A percentile compares a stretch with the other conserved stretches of the same genome.
Conservation (phyloP, 2,888 invertebrate species). For the Autographa gamma region DNA sequence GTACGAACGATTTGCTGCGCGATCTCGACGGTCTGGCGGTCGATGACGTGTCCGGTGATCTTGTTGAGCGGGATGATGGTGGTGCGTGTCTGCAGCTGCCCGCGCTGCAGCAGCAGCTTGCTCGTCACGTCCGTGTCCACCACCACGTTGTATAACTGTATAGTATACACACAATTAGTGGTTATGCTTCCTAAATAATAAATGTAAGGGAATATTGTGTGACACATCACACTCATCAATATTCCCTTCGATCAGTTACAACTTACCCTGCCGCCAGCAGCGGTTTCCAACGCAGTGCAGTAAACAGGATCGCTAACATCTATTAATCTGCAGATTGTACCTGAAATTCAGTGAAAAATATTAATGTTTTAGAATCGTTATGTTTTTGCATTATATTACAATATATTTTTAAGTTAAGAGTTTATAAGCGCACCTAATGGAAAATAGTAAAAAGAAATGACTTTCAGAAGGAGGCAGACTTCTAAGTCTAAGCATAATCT, state of each 20-base stretch:
- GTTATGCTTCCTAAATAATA: too few species aligned
- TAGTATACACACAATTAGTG: not conserved
- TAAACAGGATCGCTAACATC: constrained; percentile 91
- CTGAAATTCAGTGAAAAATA: constrained; percentile 74
- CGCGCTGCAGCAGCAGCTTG: constrained; percentile 94
- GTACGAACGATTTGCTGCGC: constrained; percentile 92
- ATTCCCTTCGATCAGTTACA: too few species aligned
- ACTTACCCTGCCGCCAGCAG: constrained; percentile 94
- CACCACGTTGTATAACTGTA: constrained; percentile 96
- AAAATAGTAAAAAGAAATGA: too few species aligned
- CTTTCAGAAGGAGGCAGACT: too few species aligned
- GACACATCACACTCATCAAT: too few species aligned
- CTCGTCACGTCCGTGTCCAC: constrained; percentile 96
- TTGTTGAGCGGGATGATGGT: constrained; percentile 98
- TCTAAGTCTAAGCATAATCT: too few species aligned
- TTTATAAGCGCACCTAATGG: too few species aligned
- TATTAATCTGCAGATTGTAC: constrained; percentile 94
- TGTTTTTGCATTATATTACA: too few species aligned
- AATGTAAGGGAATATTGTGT: too few species aligned
- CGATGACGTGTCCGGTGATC: constrained; percentile 91
- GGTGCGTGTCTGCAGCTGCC: constrained; percentile 93
- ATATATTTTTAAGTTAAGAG: too few species aligned
- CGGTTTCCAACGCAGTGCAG: constrained; percentile 94
- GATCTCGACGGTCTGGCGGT: constrained; percentile 86
- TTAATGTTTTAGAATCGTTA: too few species aligned